These are phyloP conservation scores for Apoda limacodes DNA, from an alignment of 2,888 invertebrate species.

Conservation along the genomic window DNA sequence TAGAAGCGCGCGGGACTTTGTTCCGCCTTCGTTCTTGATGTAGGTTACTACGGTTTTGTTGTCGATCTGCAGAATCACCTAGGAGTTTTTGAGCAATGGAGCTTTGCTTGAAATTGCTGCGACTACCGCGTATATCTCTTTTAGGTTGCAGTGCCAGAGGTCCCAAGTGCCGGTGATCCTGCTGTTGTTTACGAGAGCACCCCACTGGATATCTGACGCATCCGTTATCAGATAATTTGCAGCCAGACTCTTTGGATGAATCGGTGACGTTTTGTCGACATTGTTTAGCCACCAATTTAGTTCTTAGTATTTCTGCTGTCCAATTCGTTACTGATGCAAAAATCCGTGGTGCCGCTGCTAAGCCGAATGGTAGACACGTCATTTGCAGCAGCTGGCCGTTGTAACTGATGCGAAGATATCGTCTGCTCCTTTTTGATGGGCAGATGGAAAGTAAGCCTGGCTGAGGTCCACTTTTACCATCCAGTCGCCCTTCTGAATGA, in stretches of 20 bases:
- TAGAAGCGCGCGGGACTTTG: neutral
- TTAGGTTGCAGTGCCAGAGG: constrained; percentile 6
- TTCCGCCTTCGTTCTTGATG: constrained; percentile 14
- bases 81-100: constrained; percentile 3
- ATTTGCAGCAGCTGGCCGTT: constrained; percentile 11
- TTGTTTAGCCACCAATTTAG: constrained; percentile 15
- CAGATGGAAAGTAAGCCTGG: constrained; percentile 16
- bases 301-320: constrained; percentile 15
- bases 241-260: constrained; percentile 1
- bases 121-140: constrained; percentile 11
- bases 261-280: constrained; percentile 5
- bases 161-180: constrained; percentile 10
- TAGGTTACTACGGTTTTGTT: constrained; percentile 13
- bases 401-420: constrained; percentile 13
- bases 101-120: constrained; percentile 7
- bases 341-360: constrained; percentile 15
- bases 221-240: constrained; percentile 13
- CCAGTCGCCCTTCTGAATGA: constrained; percentile 15
- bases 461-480: constrained; percentile 15
- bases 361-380: constrained; percentile 18
- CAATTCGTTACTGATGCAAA: constrained; percentile 18
- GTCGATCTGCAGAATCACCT: constrained; percentile 17
- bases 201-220: constrained; percentile 15
- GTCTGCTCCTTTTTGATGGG: constrained; percentile 6
- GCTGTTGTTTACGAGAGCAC: constrained; percentile 14